Evolutionary conservation across 1,140 invertebrate genomes (phyloP), one percentile per base, ranked within the genome.

Genomic region (Uloborus diversus): DNA sequence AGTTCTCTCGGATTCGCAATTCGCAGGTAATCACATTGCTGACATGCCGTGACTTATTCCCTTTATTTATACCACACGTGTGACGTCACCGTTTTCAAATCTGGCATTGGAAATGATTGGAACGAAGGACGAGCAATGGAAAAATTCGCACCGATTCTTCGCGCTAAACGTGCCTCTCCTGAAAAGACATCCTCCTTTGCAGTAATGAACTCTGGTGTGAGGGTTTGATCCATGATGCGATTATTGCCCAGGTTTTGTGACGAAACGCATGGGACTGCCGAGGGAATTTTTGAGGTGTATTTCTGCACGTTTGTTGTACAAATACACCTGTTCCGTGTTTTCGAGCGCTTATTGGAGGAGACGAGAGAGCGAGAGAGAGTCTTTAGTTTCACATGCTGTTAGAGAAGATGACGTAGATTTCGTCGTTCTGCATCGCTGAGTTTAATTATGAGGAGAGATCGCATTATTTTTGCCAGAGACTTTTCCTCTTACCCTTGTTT

Each of bases 281-380:
- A 51, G 25, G 0, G 17, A n/a, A 33, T 51, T 68, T 68, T 37
- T 68, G 11, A 68, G 42, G 27, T 27, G 47, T 47, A 68, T 68
- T 68, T 47, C 65, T 68, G 47, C 65, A 68, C 65, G 32, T 42
- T 42, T 42, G 9, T 42, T 42, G 37, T 13, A 42, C 56, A 73
- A 73, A 73, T 61, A 73, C 69, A 73, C 69, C 69, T 73, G 69
- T 73, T 42, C 65, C 49, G 11, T 59, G 56, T 59, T 59, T 73
- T 61, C 35, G 28, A 27, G 49, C 27, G 42, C 23, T 32, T 53
- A 61, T 61, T 61, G 69, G 23, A 47, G 57, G 23, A 73, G 47
- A 59, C 30, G 23, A 14, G 35, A 35, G 30, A 30, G 37, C 32
- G 30, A 14, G n/a, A 35, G 28, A 71, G n/a, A n/a, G n/a, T n/a